Conservation (phyloP, 2,797 vertebrate genomes). For the Rhinatrema bivittatum region DNA sequence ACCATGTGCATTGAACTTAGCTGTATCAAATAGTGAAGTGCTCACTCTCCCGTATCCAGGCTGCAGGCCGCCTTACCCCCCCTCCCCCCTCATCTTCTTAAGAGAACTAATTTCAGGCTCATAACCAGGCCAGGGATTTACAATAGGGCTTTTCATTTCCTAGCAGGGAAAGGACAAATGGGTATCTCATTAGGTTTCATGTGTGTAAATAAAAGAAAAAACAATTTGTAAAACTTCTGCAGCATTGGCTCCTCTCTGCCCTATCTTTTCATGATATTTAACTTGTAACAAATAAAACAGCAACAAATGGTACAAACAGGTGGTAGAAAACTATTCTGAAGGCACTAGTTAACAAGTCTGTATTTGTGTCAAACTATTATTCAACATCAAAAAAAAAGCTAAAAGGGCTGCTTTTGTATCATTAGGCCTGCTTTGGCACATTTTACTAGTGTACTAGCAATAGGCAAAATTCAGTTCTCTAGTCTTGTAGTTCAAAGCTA, state of each 20-base stretch:
- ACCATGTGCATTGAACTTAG: conserved; percentile 6
- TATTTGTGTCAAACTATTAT: too few relatives aligned
- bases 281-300: not conserved
- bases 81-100: conserved; percentile 21
- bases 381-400: too few relatives aligned
- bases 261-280: not conserved
- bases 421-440: too few relatives aligned
- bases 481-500: too few relatives aligned
- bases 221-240: fast-evolving
- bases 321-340: not conserved
- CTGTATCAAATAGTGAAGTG: conserved; percentile 9
- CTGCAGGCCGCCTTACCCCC: conserved; percentile 16
- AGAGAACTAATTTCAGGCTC: too few relatives aligned
- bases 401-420: too few relatives aligned
- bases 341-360: too few relatives aligned
- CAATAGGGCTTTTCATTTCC: conserved; percentile 55
- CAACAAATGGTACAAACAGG: not conserved
- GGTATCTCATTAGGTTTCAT: conserved; percentile 19
- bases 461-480: too few relatives aligned
- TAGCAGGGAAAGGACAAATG: conserved; percentile 34
- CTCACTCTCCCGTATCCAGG: conserved; percentile 14
- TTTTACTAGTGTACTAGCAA: too few relatives aligned
- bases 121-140: conserved; percentile 21
- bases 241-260: not conserved
- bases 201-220: conserved; percentile 14